Conservation (phyloP, 2,113 vertebrate genomes). For the Scolopax mira region DNA sequence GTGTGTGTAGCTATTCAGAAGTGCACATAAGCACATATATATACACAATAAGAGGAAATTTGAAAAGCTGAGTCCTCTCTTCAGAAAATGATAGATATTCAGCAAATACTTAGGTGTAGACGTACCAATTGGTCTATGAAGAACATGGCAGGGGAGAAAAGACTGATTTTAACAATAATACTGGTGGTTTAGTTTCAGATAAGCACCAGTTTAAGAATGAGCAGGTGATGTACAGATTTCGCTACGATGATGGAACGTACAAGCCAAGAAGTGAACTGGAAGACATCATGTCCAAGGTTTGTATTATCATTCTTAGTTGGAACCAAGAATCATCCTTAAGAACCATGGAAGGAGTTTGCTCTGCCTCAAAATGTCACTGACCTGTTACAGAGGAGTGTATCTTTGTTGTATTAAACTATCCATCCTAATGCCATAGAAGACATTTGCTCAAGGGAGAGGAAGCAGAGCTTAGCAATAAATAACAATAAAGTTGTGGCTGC, state of each 20-base stretch:
- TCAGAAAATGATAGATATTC: neutral
- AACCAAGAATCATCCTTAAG: neutral
- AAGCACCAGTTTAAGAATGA: conserved; percentile 99
- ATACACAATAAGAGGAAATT: neutral
- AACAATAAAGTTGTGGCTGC: neutral
- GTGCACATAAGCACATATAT: neutral
- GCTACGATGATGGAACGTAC: conserved; percentile 96
- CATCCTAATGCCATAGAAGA: neutral
- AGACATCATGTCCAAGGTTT: conserved; percentile 97
- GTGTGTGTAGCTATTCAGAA: neutral
- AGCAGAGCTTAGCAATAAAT: neutral
- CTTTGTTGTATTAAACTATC: neutral
- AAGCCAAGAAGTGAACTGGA: conserved; percentile 97
- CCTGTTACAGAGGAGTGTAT: neutral
- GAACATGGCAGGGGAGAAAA: neutral
- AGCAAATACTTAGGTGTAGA: neutral
- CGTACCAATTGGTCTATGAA: neutral
- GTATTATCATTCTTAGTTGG: neutral
- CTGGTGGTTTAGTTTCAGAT: conserved; percentile 85
- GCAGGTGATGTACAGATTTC: conserved; percentile 96
- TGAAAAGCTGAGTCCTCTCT: neutral
- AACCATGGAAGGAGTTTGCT: neutral
- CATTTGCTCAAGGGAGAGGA: neutral
- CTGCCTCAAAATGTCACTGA: neutral
- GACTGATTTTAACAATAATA: neutral